A percentile compares a stretch with the other conserved stretches of the same genome.
Conservation (phyloP, 2,888 invertebrate species). For the Folsomia manolachei region DNA sequence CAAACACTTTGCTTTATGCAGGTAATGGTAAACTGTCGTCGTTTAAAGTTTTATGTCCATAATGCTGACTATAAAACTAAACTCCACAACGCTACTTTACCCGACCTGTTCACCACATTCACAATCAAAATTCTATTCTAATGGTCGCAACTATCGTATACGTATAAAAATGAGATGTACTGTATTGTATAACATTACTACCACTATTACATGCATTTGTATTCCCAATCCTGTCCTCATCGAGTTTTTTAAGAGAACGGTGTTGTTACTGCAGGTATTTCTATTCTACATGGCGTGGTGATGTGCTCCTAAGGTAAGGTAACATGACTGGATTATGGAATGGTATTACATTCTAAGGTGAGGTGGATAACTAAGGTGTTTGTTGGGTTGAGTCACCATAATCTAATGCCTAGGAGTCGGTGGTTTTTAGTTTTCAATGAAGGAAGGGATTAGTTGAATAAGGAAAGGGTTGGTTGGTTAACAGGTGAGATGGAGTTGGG, state of each 20-base stretch:
- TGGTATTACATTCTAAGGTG: background rate
- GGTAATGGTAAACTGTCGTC: background rate
- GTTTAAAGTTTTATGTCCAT: background rate
- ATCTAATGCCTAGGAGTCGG: background rate
- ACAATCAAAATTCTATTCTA: background rate
- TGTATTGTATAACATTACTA: background rate
- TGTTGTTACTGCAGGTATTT: background rate
- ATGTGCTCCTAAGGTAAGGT: background rate
- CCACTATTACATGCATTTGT: no score
- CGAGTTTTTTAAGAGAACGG: background rate
- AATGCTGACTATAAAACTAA: no score
- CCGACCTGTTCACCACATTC: background rate
- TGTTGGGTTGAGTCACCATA: background rate
- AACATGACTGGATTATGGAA: background rate
- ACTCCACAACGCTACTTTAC: no score
- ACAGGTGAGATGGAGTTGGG: background rate
- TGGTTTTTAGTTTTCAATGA: background rate
- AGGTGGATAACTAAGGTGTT: background rate
- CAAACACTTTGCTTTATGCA: no score
- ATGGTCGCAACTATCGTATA: background rate
- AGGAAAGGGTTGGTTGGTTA: background rate
- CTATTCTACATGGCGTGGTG: background rate
- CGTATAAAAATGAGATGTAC: background rate
- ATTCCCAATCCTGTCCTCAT: no score
- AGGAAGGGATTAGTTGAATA: background rate